Evolutionary conservation across 2,797 vertebrate species (phyloP).

Genomic region (Girardinus metallicus): DNA sequence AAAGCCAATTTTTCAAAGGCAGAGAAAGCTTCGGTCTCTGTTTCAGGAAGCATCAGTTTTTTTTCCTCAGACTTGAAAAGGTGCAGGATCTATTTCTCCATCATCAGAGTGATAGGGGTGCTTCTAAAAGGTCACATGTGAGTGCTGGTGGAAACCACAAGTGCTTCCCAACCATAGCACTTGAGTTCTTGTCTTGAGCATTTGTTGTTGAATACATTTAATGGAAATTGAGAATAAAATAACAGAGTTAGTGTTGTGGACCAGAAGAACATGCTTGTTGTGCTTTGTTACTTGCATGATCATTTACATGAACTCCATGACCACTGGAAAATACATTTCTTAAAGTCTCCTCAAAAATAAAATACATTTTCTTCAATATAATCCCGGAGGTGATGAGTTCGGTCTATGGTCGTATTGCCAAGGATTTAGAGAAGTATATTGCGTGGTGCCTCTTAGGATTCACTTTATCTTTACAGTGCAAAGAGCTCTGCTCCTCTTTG

Average conservation of each 20-base stretch:
- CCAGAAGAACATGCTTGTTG: background rate
- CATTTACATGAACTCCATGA: conserved; percentile 8
- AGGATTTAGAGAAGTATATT: conserved; percentile 47
- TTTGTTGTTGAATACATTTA: conserved; percentile 73
- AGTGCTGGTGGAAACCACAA: conserved; percentile 82
- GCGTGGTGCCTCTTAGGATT: conserved; percentile 51
- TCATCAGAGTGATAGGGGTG: conserved; percentile 84
- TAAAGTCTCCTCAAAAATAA: background rate
- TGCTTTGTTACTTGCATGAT: background rate
- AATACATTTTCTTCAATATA: background rate
- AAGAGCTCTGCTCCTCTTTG: conserved; percentile 77
- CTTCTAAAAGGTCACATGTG: conserved; percentile 83
- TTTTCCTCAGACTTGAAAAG: conserved; percentile 85
- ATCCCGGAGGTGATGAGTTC: conserved; percentile 13
- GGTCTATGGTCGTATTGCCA: conserved; percentile 30
- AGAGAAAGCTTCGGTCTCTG: conserved; percentile 85
- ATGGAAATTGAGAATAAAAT: conserved; percentile 60
- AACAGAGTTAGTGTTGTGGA: conserved; percentile 32
- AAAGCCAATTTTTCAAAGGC: conserved; percentile 89
- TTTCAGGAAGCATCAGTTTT: conserved; percentile 83
- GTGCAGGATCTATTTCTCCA: conserved; percentile 84
- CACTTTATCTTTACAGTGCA: conserved; percentile 71
- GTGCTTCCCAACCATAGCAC: conserved; percentile 78
- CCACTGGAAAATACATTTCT: background rate
- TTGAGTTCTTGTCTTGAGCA: conserved; percentile 80